Conservation (phyloP, 1,140 invertebrate species). For the Carcinoscorpius rotundicauda region DNA sequence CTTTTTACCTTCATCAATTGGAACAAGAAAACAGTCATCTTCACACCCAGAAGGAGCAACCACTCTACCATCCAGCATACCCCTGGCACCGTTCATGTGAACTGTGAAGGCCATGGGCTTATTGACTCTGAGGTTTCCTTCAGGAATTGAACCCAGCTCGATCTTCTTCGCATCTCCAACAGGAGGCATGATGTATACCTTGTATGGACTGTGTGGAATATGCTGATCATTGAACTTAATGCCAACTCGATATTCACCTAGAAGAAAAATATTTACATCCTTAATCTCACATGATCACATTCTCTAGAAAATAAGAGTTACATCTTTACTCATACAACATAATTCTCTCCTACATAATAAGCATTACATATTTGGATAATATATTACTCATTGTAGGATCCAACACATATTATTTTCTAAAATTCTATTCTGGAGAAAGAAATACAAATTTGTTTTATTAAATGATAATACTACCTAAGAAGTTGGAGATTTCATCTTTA, state of each 20-base stretch:
- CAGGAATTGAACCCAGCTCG: constrained; percentile 81
- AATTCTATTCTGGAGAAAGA: too few species aligned
- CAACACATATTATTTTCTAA: too few species aligned
- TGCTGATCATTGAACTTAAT: constrained; percentile 96
- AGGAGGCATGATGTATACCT: constrained; percentile 73
- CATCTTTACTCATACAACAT: too few species aligned
- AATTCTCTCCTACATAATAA: too few species aligned
- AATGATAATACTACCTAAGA: too few species aligned
- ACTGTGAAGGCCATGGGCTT: constrained; percentile 91
- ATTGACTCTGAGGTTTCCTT: constrained; percentile 56
- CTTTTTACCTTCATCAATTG: constrained; percentile 67
- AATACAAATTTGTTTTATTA: too few species aligned
- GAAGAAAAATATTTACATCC: neutral
- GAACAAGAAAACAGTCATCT: constrained; percentile 91
- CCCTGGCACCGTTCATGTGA: constrained; percentile 83
- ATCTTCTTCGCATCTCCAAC: constrained; percentile 87
- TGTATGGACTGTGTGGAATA: constrained; percentile 94
- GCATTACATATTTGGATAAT: too few species aligned
- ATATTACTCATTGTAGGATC: too few species aligned
- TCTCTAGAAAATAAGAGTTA: too few species aligned
- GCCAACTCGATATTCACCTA: constrained; percentile 86
- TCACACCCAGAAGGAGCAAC: constrained; percentile 80
- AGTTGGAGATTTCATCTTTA: too few species aligned
- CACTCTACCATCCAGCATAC: constrained; percentile 77
- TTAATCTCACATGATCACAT: too few species aligned